phyloP scores from a whole-genome alignment of 2,797 vertebrate genomes.

The Lacerta bilineata region DNA sequence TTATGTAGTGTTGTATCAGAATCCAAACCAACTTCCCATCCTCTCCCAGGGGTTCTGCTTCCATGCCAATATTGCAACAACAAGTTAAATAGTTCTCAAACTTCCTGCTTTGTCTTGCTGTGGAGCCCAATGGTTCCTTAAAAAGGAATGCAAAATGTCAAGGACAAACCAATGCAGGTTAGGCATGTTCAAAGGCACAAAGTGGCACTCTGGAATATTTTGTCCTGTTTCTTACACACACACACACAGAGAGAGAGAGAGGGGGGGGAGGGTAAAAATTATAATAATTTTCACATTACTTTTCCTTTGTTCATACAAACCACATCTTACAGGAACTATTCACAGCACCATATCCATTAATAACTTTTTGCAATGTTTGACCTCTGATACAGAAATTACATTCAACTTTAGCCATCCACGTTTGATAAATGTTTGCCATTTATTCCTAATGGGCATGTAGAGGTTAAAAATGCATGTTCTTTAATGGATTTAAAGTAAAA shows the following conservation, averaged over 20 bases:
- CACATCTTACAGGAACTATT: not conserved
- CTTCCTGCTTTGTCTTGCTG: not conserved
- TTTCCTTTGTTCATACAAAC: not conserved
- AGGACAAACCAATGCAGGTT: not conserved
- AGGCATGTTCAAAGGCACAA: not conserved
- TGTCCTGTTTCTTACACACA: not conserved
- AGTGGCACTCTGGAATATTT: not conserved
- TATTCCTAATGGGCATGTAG: not conserved
- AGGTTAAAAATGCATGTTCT: constrained; percentile 1
- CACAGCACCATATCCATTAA: not conserved
- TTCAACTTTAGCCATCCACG: not conserved
- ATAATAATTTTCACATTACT: not conserved
- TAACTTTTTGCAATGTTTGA: constrained; percentile 21
- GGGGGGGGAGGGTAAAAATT: no score
- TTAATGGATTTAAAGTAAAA: constrained; percentile 37
- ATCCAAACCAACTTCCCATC: no score
- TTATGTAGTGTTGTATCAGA: no score
- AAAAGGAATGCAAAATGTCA: not conserved
- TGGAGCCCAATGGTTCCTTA: not conserved
- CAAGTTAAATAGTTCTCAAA: not conserved
- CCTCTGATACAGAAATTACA: not conserved
- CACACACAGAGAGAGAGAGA: no score
- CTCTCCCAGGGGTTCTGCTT: not conserved
- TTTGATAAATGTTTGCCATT: constrained; percentile 35
- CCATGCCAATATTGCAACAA: not conserved